phyloP scores from a whole-genome alignment of 2,113 vertebrate species.

The Gopherus evgoodei region DNA sequence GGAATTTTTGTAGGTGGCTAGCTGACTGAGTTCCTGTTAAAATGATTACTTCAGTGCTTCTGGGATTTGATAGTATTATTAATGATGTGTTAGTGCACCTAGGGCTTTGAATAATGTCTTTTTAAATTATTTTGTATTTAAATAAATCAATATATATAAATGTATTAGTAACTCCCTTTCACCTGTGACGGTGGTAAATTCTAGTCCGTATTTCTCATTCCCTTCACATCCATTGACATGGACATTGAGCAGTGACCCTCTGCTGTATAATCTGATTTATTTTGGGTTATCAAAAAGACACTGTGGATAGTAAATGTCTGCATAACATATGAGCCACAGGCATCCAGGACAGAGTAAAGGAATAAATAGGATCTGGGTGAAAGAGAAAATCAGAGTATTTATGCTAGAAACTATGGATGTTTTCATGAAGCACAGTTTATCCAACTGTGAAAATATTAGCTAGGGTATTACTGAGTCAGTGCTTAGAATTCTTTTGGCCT shows the following conservation, averaged over 20 bases:
- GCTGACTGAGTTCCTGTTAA: not conserved
- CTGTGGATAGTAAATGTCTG: constrained; percentile 64
- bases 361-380: constrained; percentile 64
- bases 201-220: constrained; percentile 46
- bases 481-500: constrained; percentile 38
- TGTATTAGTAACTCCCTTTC: constrained; percentile 11
- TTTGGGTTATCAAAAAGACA: constrained; percentile 66
- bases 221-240: constrained; percentile 64
- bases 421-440: constrained; percentile 66
- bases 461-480: constrained; percentile 45
- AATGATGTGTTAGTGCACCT: not conserved
- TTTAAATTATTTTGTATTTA: not conserved
- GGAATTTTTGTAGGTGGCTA: not conserved
- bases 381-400: constrained; percentile 63
- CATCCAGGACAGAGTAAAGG: constrained; percentile 50
- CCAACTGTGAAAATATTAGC: constrained; percentile 73
- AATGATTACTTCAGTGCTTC: not conserved
- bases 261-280: constrained; percentile 61
- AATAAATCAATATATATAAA: constrained; percentile 1
- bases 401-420: constrained; percentile 39
- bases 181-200: not conserved
- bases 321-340: constrained; percentile 69
- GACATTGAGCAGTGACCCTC: constrained; percentile 65
- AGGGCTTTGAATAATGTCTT: not conserved
- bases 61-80: not conserved